Evolutionary conservation across 2,797 vertebrate genomes (phyloP), one percentile per base, ranked within the genome.

Genomic region (Amphiprion clarkii): DNA sequence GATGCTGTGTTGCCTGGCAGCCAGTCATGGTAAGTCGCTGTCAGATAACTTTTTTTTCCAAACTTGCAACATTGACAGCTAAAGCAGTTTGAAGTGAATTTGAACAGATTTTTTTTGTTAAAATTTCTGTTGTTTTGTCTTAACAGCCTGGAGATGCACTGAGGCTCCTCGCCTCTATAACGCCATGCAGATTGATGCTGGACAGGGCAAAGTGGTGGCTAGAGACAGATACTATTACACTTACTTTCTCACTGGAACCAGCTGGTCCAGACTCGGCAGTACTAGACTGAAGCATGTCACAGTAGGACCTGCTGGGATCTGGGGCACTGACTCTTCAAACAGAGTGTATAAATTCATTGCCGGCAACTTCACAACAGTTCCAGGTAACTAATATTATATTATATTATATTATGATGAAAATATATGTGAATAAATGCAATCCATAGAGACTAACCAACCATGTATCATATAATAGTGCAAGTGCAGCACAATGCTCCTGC

Each of bases 141-240:
- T 51, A 40, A 46, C 69, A 86, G 80, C 36, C 12, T 83, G 62
- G 80, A 68, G 0, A 1, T 86, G 84, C 3, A n/a, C 0, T 0
- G 13, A 51, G 12, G 70, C 1, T 7, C 70, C 70, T 0, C 1
- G 0, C 1, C 33, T 55, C n/a, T 13, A 1, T 2, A 0, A 4
- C 49, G 58, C 1, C 5, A 0, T 0, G 1, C 85, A 92, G 79
- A 60, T 91, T 16, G 89, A 91, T 6, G 85, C 85, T 1, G 78
- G 88, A 1, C 13, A 1, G 0, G 87, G 85, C 0, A 14, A 31
- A 9, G 78, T 87, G 39, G 74, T 87, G 0, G 82, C 48, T 0
- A 57, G 10, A 8, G 42, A 64, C 36, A 5, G 5, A 1, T 0
- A 5, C 7, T 6, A 49, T 6, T 1, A 11, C 5, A 6, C n/a